These are phyloP conservation scores for Acanthiza pusilla DNA, from an alignment of 2,797 vertebrate species.

Conservation along the genomic window DNA sequence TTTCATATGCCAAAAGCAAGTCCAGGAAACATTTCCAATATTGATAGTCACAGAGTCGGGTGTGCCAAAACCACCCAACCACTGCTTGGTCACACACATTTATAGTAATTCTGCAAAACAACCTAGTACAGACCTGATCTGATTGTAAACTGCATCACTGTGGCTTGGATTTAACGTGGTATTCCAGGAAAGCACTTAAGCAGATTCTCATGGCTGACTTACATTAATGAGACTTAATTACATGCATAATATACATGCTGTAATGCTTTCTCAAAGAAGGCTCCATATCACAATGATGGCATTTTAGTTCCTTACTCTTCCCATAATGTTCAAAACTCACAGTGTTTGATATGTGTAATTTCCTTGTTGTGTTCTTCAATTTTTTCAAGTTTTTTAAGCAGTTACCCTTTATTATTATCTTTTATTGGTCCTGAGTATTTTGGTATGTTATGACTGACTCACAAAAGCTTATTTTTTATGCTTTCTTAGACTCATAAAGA, in stretches of 20 bases:
- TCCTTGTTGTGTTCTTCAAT: not conserved
- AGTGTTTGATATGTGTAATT: not conserved
- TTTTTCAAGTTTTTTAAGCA: not conserved
- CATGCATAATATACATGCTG: not conserved
- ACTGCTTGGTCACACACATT: not conserved
- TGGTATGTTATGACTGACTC: not conserved
- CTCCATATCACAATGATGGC: not conserved
- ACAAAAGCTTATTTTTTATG: not conserved
- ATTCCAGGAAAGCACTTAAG: conserved; percentile 7
- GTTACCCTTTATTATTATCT: not conserved
- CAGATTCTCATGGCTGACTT: conserved; percentile 3
- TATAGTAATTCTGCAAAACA: not conserved
- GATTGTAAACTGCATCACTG: not conserved
- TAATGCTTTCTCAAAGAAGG: not conserved
- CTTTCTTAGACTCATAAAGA: not conserved
- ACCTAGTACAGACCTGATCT: not conserved
- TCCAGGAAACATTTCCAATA: not conserved
- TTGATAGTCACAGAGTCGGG: not conserved
- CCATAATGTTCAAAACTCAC: not conserved
- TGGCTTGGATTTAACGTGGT: not conserved
- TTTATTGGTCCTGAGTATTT: not conserved
- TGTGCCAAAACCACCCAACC: not conserved
- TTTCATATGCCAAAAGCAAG: not conserved
- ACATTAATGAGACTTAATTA: conserved; percentile 17
- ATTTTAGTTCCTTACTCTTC: not conserved